Percentiles rank a stretch among this genome's conserved stretches.
Conservation (phyloP, 92 coral and sea anemone genomes). For the Desmophyllum pertusum region DNA sequence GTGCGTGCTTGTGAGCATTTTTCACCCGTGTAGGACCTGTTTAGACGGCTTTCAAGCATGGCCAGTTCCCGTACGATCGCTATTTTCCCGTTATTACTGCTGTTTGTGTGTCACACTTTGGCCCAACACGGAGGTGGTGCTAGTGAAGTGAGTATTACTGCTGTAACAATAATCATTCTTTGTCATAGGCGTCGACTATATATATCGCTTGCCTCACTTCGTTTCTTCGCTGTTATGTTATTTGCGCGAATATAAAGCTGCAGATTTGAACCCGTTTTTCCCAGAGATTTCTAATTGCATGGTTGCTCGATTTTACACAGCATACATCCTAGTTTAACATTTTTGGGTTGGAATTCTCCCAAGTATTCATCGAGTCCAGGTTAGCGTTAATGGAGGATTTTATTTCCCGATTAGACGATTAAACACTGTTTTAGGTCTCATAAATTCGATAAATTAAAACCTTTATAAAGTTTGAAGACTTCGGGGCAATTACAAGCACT, state of each 20-base stretch:
- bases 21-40: conserved; percentile 24
- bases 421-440: too few relatives aligned
- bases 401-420: neutral
- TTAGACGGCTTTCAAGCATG: conserved; percentile 27
- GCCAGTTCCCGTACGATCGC: conserved; percentile 7
- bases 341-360: neutral
- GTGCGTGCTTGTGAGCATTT: conserved; percentile 53
- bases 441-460: neutral
- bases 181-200: conserved; percentile 6
- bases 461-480: neutral
- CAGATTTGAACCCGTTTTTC: neutral
- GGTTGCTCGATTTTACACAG: neutral
- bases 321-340: neutral
- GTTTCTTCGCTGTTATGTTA: neutral
- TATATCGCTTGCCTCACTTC: neutral
- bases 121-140: conserved; percentile 12
- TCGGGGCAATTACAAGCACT: neutral
- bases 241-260: neutral
- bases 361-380: neutral
- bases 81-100: neutral
- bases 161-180: conserved; percentile 18
- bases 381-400: neutral
- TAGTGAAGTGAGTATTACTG: neutral
- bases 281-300: neutral
- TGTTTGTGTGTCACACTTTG: neutral